Conservation (phyloP, 2,797 vertebrate genomes). For the Phoebastria nigripes region DNA sequence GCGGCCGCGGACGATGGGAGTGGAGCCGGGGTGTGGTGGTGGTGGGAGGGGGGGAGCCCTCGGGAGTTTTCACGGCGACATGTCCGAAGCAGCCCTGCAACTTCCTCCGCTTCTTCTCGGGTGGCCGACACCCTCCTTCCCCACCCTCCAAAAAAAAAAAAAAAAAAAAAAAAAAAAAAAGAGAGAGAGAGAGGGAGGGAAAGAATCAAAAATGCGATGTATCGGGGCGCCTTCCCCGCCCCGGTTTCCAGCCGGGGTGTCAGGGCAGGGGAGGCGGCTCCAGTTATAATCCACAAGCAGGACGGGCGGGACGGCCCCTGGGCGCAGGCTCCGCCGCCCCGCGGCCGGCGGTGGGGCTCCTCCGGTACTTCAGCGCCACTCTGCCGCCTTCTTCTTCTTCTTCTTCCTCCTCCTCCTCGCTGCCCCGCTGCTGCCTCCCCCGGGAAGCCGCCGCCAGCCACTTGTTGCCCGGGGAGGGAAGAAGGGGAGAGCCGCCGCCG, state of each 20-base stretch:
- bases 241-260: neutral
- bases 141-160: neutral
- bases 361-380: neutral
- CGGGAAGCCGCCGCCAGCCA: slow-evolving; percentile 49
- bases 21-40: neutral
- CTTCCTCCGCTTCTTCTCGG: neutral
- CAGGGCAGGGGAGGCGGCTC: neutral
- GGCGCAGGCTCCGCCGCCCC: neutral
- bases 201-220: neutral
- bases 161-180: no score
- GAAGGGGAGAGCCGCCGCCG: neutral
- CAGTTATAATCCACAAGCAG: slow-evolving; percentile 51
- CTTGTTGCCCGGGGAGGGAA: slow-evolving; percentile 61
- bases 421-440: neutral
- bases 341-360: slow-evolving; percentile 6
- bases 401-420: neutral
- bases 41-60: no score
- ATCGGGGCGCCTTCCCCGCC: neutral
- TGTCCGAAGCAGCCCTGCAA: neutral
- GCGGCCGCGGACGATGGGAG: neutral
- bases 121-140: neutral
- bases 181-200: neutral
- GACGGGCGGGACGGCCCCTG: neutral
- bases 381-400: neutral
- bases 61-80: neutral